Evolutionary conservation across 1,140 invertebrate genomes (phyloP).

Genomic region (Leptopilina clavipes): DNA sequence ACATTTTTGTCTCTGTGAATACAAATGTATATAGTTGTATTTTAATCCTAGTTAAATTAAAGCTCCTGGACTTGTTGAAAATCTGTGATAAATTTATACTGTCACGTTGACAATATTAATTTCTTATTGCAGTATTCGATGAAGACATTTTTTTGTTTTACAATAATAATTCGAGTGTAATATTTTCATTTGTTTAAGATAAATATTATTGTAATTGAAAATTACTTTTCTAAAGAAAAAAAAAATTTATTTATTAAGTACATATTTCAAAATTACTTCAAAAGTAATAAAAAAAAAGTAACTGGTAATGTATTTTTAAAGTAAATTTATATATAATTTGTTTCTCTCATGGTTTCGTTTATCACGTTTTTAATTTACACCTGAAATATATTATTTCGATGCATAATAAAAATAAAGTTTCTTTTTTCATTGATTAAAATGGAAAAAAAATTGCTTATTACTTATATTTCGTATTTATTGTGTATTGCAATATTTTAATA

Average conservation of each 20-base stretch:
- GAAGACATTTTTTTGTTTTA: neutral
- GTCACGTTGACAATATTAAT: slow-evolving; percentile 41
- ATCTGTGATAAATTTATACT: slow-evolving; percentile 69
- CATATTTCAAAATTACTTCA: neutral
- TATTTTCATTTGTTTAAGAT: slow-evolving; percentile 51
- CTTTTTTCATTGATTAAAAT: neutral
- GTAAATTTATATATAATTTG: too few relatives aligned
- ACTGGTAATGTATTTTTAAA: too few relatives aligned
- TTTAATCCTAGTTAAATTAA: slow-evolving; percentile 52
- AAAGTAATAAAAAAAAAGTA: neutral
- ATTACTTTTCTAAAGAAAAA: neutral
- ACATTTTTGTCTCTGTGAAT: slow-evolving; percentile 7
- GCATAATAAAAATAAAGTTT: neutral
- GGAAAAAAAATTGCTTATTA: neutral
- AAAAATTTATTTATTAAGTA: slow-evolving; percentile 6
- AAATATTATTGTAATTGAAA: slow-evolving; percentile 47
- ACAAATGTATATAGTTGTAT: slow-evolving; percentile 59
- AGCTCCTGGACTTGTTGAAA: slow-evolving; percentile 53
- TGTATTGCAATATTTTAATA: slow-evolving; percentile 10
- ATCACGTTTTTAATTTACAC: too few relatives aligned
- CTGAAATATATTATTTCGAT: too few relatives aligned
- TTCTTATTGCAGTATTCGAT: slow-evolving; percentile 39
- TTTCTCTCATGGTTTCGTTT: too few relatives aligned
- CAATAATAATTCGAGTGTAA: slow-evolving; percentile 54
- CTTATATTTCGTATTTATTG: neutral